Base-by-base conservation (phyloP, 1,140 invertebrate genomes). In the Lordiphosa collinella region DNA sequence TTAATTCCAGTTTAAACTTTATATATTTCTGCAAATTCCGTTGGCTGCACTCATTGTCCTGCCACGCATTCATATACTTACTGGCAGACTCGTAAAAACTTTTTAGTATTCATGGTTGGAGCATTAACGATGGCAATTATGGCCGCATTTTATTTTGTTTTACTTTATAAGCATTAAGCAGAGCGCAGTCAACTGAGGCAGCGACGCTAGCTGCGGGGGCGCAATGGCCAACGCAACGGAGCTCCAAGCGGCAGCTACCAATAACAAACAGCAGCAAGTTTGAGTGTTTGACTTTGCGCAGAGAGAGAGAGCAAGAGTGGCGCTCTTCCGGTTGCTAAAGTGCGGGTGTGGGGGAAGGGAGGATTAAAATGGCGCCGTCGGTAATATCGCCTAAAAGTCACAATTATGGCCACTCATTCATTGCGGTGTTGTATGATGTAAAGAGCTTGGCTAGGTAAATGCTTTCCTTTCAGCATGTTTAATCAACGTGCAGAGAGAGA, bases 341-440 rank as follows among this genome's bases (percentile, higher is more conserved):
- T 14, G 29, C n/a, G 37, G 14, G 22, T 34, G 46, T 3, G 12
- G 0, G 48, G 11, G 35, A 47, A 35, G 10, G 34, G 38, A 31
- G 13, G 9, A 12, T 18, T 32, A 35, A 48, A 32, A 34, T 41
- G 36, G 67, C 46, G 38, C 71, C 62, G 76, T 66, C 74, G 59
- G 47, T 56, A 44, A 41, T 43, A 49, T 50, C 53, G 38, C 29
- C 51, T 40, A 67, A 74, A 69, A 79, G 75, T 82, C 78, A 75
- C 76, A 82, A 82, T 82, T 84, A 82, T 82, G 74, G 78, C 66
- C 76, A 84, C 76, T 82, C 74, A 82, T 82, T 84, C 78, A 84
- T 84, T 82, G 78, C 78, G 76, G 76, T 82, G 65, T 84, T 82
- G 65, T 76, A 68, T 68, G 72, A 84, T 84, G 78, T 78, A 62